Evolutionary conservation across 2,797 vertebrate genomes (phyloP).

Genomic region (Aythya fuligula): DNA sequence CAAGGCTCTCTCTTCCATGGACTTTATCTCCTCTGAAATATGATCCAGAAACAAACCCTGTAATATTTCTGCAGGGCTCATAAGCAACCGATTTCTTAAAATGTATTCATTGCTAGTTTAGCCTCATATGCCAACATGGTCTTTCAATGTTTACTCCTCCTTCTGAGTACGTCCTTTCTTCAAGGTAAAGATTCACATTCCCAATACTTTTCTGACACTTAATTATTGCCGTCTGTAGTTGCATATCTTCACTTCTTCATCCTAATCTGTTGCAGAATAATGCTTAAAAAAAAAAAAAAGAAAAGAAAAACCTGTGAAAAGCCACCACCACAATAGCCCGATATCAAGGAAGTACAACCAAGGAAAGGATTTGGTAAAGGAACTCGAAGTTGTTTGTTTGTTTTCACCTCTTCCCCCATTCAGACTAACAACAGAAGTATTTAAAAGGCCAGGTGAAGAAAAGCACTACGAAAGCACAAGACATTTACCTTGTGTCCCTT

Average conservation of each 20-base stretch:
- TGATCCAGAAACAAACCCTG: accelerated
- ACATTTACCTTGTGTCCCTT: not conserved
- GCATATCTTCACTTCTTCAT: not conserved
- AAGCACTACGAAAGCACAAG: not conserved
- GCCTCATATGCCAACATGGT: not conserved
- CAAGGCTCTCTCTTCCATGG: not conserved
- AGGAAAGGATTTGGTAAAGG: not conserved
- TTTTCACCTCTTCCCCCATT: not conserved
- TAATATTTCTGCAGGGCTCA: not conserved
- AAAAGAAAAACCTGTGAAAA: not conserved
- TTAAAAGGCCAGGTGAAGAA: not conserved
- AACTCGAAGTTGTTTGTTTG: not conserved
- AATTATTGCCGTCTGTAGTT: not conserved
- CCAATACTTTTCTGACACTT: not conserved
- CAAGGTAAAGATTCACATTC: not conserved
- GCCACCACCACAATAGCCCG: not conserved
- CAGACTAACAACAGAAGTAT: not conserved
- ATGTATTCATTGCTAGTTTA: not conserved
- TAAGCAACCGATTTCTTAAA: not conserved
- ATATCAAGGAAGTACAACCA: not conserved
- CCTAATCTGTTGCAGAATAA: not conserved
- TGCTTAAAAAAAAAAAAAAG: not conserved
- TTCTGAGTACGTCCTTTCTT: not conserved
- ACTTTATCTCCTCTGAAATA: not conserved
- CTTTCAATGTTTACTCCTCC: not conserved